Evolutionary conservation across 1,140 invertebrate species (phyloP), one percentile per base, ranked within the genome.

Genomic region (Cydia pomonella): DNA sequence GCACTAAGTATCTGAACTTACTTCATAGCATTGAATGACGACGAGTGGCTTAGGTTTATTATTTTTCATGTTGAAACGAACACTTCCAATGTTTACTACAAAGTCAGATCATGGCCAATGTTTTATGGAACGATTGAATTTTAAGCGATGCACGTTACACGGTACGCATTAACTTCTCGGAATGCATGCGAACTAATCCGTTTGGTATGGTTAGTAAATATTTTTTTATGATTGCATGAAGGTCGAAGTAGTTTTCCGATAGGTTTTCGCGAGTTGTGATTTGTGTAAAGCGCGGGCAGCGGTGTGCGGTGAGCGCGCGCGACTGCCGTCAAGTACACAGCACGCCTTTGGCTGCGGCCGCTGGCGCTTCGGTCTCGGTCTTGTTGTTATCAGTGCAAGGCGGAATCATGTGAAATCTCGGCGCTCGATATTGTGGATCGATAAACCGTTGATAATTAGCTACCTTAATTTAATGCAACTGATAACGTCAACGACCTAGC

Each of bases 11-110:
- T 62, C 38, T 80, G 33, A 77, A 93, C 93, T 94, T 90, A 94
- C 93, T 92, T 94, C 92, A 80, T 94, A 94, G 85, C 93, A 94
- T 79, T 93, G 93, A 79, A 94, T 93, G 73, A 92, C 86, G 77
- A 94, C 93, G 66, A 93, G 80, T 13, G 93, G 93, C 77, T 92
- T 91, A 66, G 85, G 84, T 82, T 90, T 92, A 33, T 79, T 80
- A 77, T 80, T 89, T 75, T 87, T 88, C 89, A 90, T 93, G 86
- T 90, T 91, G 77, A 69, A 69, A 75, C 88, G 64, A 23, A 64
- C 47, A 50, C 63, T 33, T 29, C 23, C 50, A 63, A 41, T 23
- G 38, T 73, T 74, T 73, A 38, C 47, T 50, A 78, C 21, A 12
- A 44, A 71, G 66, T 77, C 77, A 75, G 66, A 44, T 59, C 44